Evolutionary conservation across 2,113 vertebrate species (phyloP), one percentile per base, ranked within the genome.

Genomic region (Dermatemys mawii): DNA sequence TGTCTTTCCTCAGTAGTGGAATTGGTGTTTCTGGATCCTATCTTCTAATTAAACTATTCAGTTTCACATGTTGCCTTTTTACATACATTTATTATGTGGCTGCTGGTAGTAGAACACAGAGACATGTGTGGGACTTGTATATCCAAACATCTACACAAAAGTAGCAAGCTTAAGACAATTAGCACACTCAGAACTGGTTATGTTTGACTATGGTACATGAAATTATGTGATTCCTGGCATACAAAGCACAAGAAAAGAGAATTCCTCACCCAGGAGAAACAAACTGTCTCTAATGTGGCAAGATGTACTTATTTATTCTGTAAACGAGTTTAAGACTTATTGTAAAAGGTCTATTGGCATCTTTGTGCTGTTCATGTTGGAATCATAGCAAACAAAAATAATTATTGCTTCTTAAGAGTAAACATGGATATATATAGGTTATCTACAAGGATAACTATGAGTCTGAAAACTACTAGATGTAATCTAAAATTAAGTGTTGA

Each of bases 401-500:
- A 96, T 93, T 97, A 94, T 95, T 97, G 96, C 90, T 96, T 91
- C 81, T 98, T 98, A 98, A 97, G 93, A 87, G 35, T 86, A 78
- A 97, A 96, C 92, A 93, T 78, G 93, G 91, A 94, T 95, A 90
- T 92, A 88, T 29, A 32, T 55, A 26, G 84, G 89, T 93, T 98
- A 97, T 97, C 97, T 96, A 81, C 83, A 87, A 88, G 96, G 94
- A 88, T 92, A 94, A 81, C 80, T 79, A 48, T 84, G 88, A 97
- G 80, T 90, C 84, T 97, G 94, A 96, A 97, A 97, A 97, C 93
- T 79, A 93, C 85, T 92, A 97, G 98, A 98, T 98, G 86, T 98
- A 98, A 98, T 98, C 98, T 98, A 90, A 98, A 98, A 98, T 97
- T 95, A 97, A 98, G 86, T 97, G 94, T 94, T 96, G 94, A 97